These are phyloP conservation scores for Sebastiscus tertius DNA, from an alignment of 2,797 vertebrate species.

Conservation along the genomic window DNA sequence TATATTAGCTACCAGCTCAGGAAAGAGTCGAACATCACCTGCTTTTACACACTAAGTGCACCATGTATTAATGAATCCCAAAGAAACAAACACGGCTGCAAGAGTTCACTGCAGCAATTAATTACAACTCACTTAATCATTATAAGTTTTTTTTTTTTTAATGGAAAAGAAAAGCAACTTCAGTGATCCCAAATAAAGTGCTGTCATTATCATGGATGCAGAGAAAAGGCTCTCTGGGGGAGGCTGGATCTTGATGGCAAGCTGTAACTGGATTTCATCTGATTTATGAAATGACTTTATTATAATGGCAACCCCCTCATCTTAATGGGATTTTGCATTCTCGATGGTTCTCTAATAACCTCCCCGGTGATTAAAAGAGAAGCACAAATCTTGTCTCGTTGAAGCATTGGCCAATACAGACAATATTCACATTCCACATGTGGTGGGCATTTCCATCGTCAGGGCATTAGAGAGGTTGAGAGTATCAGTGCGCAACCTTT, in stretches of 20 bases:
- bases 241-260: conserved; percentile 13
- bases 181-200: conserved; percentile 21
- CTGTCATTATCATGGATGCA: conserved; percentile 18
- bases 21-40: conserved; percentile 27
- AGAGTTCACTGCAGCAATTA: conserved; percentile 37
- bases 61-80: conserved; percentile 40
- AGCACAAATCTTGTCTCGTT: conserved; percentile 20
- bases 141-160: conserved; percentile 15
- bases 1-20: conserved; percentile 13
- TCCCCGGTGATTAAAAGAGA: conserved; percentile 40
- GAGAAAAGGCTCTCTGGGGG: conserved; percentile 21
- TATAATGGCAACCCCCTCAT: conserved; percentile 10
- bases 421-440: conserved; percentile 10
- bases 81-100: conserved; percentile 35
- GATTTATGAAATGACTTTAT: conserved; percentile 42
- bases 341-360: conserved; percentile 35
- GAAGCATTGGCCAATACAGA: neutral
- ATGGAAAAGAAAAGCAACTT: conserved; percentile 14
- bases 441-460: conserved; percentile 21
- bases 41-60: conserved; percentile 29
- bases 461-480: conserved; percentile 1
- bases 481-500: conserved; percentile 7
- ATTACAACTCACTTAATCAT: conserved; percentile 27
- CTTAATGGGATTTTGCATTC: conserved; percentile 47
- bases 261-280: conserved; percentile 24